Conservation (phyloP, 53 echinoderm and acorn worm genomes). For the Hippasteria phrygiana region DNA sequence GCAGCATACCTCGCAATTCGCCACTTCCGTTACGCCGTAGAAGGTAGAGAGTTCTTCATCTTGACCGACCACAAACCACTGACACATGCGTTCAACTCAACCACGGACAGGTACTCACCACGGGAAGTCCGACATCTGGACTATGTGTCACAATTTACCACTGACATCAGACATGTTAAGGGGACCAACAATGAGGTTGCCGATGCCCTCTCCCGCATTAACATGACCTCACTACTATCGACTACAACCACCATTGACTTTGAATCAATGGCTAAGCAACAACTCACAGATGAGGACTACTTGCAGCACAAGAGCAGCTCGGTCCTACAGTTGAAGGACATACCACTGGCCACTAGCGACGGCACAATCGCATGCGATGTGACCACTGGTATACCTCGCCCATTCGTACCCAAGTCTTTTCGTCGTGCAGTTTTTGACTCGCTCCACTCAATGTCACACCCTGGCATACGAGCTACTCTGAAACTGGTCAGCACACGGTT, state of each 20-base stretch:
- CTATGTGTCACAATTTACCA: conserved; percentile 71
- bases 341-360: conserved; percentile 23
- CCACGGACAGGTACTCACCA: no score
- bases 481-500: no score
- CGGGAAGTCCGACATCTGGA: no score
- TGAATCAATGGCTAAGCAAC: conserved; percentile 7
- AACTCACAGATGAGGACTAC: conserved; percentile 21
- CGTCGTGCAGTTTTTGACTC: conserved; percentile 43
- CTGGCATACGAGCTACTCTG: conserved; percentile 55
- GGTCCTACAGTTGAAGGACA: background rate
- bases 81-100: conserved; percentile 70
- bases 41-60: conserved; percentile 55
- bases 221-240: conserved; percentile 29
- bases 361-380: conserved; percentile 32
- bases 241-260: background rate
- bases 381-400: conserved; percentile 36
- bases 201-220: conserved; percentile 1
- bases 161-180: conserved; percentile 55
- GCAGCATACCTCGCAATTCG: no score
- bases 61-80: no score
- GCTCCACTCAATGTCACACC: conserved; percentile 52
- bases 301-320: background rate
- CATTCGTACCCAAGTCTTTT: conserved; percentile 10
- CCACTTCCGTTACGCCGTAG: conserved; percentile 8
- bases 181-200: conserved; percentile 1